Base-by-base conservation (phyloP, 2,888 invertebrate species). In the Drosophila prostipennis region DNA sequence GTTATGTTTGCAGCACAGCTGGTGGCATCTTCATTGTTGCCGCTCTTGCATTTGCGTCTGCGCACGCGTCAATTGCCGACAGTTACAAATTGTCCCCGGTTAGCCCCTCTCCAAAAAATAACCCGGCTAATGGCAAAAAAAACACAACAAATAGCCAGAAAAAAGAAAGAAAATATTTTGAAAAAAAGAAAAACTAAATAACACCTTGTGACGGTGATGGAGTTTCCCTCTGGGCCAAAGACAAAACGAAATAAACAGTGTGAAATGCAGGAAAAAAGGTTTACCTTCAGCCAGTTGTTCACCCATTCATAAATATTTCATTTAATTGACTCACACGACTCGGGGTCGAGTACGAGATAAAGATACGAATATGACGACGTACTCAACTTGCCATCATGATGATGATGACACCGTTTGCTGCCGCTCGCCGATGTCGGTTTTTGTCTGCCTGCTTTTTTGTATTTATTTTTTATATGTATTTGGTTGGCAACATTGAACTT, bases 301-400 rank as follows among this genome's bases (percentile, higher is more conserved):
- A 32, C 39, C 77, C 81, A 83, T 82, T 82, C 81, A 82, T 82
- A 83, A 87, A 82, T 87, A 87, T 80, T 70, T 76, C 78, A 80
- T 83, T 68, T 83, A 81, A 81, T 86, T 86, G 83, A 86, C 81
- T 81, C 86, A 56, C 73, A 83, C 77, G 71, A 70, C 65, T 65
- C 29, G 49, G 43, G 52, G 42, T 76, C 52, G 67, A 55, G 68
- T 68, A 26, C 51, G 79, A 71, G 76, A 81, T 67, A 78, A 68
- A 74, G 80, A 83, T 61, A 67, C 34, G 46, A 43, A 43, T 57
- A 51, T 59, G 71, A 71, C 19, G 76, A 52, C 73, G 59, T 69
- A 61, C 67, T 71, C 64, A 54, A 69, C 59, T 19, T 51, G 78
- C 65, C 65, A 54, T 67, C 53, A 39, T 34, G 53, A 63, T 70